phyloP scores from a whole-genome alignment of 2,797 vertebrate genomes.

The Ctenosaura bakeri region DNA sequence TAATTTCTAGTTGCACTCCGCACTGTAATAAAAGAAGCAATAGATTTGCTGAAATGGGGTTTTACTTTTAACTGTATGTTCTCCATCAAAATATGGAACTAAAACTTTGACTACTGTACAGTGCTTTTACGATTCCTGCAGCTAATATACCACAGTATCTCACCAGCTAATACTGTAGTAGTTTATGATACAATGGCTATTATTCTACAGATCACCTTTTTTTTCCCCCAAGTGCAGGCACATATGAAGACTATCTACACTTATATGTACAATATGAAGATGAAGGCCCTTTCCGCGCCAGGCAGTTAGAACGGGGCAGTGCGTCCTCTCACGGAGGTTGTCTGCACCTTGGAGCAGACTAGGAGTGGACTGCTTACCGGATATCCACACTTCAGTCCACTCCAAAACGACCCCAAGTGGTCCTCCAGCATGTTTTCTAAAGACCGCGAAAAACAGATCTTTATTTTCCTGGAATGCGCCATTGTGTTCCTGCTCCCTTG shows the following conservation, averaged over 20 bases:
- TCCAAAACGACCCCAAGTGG: too few species aligned
- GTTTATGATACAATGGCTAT: conserved; percentile 31
- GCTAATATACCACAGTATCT: conserved; percentile 14
- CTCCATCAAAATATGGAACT: conserved; percentile 29
- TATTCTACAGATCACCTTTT: conserved; percentile 21
- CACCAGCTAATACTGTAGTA: conserved; percentile 14
- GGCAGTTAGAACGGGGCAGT: too few species aligned
- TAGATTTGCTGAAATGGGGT: conserved; percentile 19
- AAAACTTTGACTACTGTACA: conserved; percentile 23
- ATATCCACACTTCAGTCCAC: too few species aligned
- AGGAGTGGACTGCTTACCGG: too few species aligned
- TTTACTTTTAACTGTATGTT: conserved; percentile 19
- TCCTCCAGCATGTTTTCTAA: too few species aligned
- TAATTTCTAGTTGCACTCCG: conserved; percentile 15
- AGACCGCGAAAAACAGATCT: too few species aligned
- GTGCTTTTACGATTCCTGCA: conserved; percentile 9
- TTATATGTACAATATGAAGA: not conserved
- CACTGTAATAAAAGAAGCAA: conserved; percentile 10
- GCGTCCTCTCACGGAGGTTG: too few species aligned
- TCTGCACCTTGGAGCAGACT: too few species aligned
- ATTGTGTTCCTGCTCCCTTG: too few species aligned
- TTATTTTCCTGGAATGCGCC: too few species aligned
- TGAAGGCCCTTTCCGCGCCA: too few species aligned
- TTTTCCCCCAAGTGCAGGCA: not conserved
- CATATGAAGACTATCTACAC: not conserved